Evolutionary conservation across 64 coral and sea anemone species (phyloP), one percentile per base, ranked within the genome.

Genomic region (Porites australiensis): DNA sequence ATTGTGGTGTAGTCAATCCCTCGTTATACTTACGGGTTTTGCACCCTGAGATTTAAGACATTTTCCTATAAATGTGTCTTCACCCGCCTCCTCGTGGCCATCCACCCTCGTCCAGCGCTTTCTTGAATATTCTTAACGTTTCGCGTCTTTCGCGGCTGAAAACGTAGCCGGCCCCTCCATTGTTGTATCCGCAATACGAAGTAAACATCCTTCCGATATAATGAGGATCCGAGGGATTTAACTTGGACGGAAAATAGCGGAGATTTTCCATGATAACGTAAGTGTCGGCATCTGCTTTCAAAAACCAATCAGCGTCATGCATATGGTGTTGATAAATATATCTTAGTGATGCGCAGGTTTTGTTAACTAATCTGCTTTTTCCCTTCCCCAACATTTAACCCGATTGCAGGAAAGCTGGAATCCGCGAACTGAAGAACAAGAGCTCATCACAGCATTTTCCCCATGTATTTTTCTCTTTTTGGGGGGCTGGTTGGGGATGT

Each of bases 281-380:
- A n/a, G 93, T 95, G 62, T 95, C 93, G n/a, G 90, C 93, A 58
- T 95, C 93, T 43, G 88, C 93, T 81, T 95, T 95, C 2, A 90
- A 58, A 49, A 95, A 95, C 93, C 93, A 95, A 13, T 95, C 93
- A n/a, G 93, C 93, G 47, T 89, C 88, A 19, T 95, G 51, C 50
- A 90, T 13, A 57, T 95, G 80, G 73, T 95, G 93, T 13, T 79
- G 58, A 19, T 54, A 71, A 45, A 95, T 48, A 50, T 95, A 95
- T 53, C 77, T 64, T 88, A 88, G 90, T 22, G 88, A 88, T 6
- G 88, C 93, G 50, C 88, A 59, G 1, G 93, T 95, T 87, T 95
- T 95, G 5, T 46, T 23, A 88, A 88, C 90, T 50, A 95, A 77
- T n/a, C 44, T 95, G 63, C 7, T 90, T 72, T 21, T 70, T 58